Evolutionary conservation across 1,140 invertebrate species (phyloP).

Genomic region (Caenorhabditis tropicalis): DNA sequence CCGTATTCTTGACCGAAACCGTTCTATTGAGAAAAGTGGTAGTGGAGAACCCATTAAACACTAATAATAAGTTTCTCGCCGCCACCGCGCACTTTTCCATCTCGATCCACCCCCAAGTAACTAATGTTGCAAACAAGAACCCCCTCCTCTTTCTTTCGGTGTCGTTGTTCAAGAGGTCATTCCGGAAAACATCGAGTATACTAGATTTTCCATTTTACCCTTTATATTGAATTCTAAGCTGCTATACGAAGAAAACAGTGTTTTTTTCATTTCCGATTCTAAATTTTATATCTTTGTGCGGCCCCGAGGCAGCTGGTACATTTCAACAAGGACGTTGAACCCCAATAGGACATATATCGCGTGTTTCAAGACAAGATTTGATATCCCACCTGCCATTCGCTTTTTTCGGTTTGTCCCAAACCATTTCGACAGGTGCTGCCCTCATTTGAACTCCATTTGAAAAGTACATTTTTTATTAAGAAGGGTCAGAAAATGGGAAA

Average conservation of each 20-base stretch:
- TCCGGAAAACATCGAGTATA: background rate
- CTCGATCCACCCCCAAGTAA: slow-evolving; percentile 29
- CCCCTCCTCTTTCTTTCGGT: background rate
- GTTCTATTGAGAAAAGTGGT: slow-evolving; percentile 36
- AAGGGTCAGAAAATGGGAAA: background rate
- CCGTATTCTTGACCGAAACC: slow-evolving; percentile 25
- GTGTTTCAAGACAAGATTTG: slow-evolving; percentile 42
- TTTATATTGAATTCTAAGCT: too few relatives aligned
- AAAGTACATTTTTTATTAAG: slow-evolving; percentile 7
- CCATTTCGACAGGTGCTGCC: background rate
- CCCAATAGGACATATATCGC: slow-evolving; percentile 5
- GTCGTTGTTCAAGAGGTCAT: slow-evolving; percentile 17
- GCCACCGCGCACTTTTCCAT: slow-evolving; percentile 35
- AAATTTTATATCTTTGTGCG: background rate
- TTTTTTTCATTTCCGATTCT: background rate
- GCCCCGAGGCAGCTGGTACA: slow-evolving; percentile 8
- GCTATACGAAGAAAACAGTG: too few relatives aligned
- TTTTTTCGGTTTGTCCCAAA: background rate
- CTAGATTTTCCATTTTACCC: too few relatives aligned
- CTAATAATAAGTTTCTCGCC: slow-evolving; percentile 40
- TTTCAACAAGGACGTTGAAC: slow-evolving; percentile 34
- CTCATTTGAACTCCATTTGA: background rate
- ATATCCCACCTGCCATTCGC: slow-evolving; percentile 16
- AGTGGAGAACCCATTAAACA: slow-evolving; percentile 43
- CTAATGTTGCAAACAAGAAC: slow-evolving; percentile 42